A percentile compares a stretch with the other conserved stretches of the same genome.
phyloP scores from a whole-genome alignment of 2,797 vertebrate species.

The Gymnothorax reevesii region DNA sequence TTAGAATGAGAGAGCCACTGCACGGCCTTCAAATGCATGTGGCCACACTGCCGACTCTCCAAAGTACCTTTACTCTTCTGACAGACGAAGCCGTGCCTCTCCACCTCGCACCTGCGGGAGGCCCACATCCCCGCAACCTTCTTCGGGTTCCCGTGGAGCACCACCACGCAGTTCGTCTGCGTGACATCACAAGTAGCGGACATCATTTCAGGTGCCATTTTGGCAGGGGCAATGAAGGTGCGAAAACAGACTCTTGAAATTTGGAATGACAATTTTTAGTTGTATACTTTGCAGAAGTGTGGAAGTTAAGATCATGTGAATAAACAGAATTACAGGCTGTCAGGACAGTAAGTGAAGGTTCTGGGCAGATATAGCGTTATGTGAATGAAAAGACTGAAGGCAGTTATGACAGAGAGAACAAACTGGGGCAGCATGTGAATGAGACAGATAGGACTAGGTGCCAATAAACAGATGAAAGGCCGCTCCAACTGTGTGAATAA shows the following conservation, averaged over 20 bases:
- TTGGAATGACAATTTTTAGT: too few relatives aligned
- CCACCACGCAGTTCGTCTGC: slow-evolving; percentile 87
- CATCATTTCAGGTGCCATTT: neutral
- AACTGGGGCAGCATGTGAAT: too few relatives aligned
- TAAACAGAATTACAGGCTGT: neutral
- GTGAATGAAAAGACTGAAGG: neutral
- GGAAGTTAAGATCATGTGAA: neutral
- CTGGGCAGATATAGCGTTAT: neutral
- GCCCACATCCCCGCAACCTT: slow-evolving; percentile 90
- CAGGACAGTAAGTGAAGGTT: neutral
- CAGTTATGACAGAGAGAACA: neutral
- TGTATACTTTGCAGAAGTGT: too few relatives aligned
- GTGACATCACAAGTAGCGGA: neutral
- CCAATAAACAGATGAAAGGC: too few relatives aligned
- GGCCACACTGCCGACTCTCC: too few relatives aligned
- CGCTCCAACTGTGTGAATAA: too few relatives aligned
- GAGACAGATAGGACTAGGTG: too few relatives aligned
- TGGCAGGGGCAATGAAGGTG: too few relatives aligned
- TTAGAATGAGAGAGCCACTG: slow-evolving; percentile 61
- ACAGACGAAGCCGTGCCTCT: slow-evolving; percentile 89
- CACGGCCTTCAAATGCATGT: neutral
- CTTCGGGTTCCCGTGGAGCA: slow-evolving; percentile 82
- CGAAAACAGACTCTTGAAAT: too few relatives aligned
- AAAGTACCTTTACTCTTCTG: slow-evolving; percentile 82
- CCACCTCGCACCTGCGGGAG: slow-evolving; percentile 82